Percentiles rank a stretch among this genome's conserved stretches.
These are phyloP conservation scores for Andricus grossulariae DNA, from an alignment of 1,140 invertebrate species.

Conservation along the genomic window DNA sequence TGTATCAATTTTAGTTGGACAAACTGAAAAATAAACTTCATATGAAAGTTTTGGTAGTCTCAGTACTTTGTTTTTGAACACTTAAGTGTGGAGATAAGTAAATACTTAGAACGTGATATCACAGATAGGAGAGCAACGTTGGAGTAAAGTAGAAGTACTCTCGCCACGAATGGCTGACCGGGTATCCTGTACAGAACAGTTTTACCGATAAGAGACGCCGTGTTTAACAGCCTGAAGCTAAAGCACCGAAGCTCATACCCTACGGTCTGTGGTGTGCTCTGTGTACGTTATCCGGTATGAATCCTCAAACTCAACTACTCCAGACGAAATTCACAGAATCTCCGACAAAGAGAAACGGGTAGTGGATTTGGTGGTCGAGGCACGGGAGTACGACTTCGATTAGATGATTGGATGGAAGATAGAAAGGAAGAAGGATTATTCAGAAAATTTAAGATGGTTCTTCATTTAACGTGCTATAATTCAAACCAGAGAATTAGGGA, in stretches of 20 bases:
- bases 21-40: no score
- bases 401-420: slow-evolving; percentile 18
- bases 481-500: no score
- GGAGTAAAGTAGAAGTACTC: neutral
- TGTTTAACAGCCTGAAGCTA: slow-evolving; percentile 21
- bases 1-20: no score
- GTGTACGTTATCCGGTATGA: slow-evolving; percentile 28
- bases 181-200: slow-evolving; percentile 28
- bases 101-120: slow-evolving; percentile 22
- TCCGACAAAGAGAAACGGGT: slow-evolving; percentile 25
- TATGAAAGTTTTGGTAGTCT: no score
- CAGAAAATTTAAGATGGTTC: no score
- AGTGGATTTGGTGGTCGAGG: slow-evolving; percentile 28
- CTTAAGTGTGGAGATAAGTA: neutral
- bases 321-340: slow-evolving; percentile 14
- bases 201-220: slow-evolving; percentile 30
- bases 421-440: neutral
- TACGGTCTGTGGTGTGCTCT: neutral
- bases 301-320: slow-evolving; percentile 27
- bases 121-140: neutral
- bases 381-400: slow-evolving; percentile 21
- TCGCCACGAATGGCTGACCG: slow-evolving; percentile 23
- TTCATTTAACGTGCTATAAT: no score
- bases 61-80: no score
- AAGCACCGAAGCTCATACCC: no score